Conservation (phyloP, 2,888 invertebrate species). For the Copidosoma aretas region DNA sequence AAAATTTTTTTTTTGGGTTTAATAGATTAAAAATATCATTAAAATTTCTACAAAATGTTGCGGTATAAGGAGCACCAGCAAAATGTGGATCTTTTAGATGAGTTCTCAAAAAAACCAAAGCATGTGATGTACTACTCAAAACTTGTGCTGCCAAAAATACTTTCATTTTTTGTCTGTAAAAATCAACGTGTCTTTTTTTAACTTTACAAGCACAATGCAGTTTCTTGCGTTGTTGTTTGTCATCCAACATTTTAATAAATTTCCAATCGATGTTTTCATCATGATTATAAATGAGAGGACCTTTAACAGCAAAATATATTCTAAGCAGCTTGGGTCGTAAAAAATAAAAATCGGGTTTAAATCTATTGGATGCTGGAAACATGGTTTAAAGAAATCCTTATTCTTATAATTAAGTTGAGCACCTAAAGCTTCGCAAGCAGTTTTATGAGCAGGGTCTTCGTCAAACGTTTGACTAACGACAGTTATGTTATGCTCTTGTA, state of each 20-base stretch:
- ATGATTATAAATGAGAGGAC: constrained; percentile 34
- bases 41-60: constrained; percentile 38
- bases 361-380: constrained; percentile 13
- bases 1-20: constrained; percentile 40
- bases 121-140: constrained; percentile 44
- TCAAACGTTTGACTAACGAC: constrained; percentile 25
- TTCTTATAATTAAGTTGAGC: constrained; percentile 21
- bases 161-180: constrained; percentile 41
- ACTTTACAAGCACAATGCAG: constrained; percentile 45
- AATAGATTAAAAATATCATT: constrained; percentile 47
- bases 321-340: constrained; percentile 22
- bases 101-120: constrained; percentile 33
- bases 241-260: constrained; percentile 42
- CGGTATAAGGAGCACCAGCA: constrained; percentile 29
- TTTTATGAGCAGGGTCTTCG: constrained; percentile 19
- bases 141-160: constrained; percentile 31
- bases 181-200: constrained; percentile 39
- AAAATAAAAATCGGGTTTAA: neutral
- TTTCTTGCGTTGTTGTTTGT: constrained; percentile 43
- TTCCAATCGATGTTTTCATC: constrained; percentile 41
- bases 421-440: constrained; percentile 19
- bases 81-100: constrained; percentile 34
- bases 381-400: constrained; percentile 15
- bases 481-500: constrained; percentile 15
- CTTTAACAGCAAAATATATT: constrained; percentile 29